These are phyloP conservation scores for Mesorhabditis belari DNA, from an alignment of 2,888 invertebrate species.

Conservation along the genomic window DNA sequence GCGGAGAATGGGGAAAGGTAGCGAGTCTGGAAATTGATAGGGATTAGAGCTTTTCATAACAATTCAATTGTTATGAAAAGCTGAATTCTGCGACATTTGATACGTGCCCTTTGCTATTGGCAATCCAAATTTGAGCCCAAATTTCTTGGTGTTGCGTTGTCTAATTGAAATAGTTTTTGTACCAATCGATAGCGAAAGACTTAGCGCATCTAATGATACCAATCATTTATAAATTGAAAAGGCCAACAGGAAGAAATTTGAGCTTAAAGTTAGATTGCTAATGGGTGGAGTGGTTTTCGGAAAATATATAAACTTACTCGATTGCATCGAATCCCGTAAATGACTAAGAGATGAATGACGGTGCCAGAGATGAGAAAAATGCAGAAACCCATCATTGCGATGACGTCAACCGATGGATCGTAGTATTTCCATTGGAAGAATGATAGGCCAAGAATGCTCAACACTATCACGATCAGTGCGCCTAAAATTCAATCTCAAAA, in stretches of 20 bases:
- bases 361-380: slow-evolving; percentile 17
- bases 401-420: background rate
- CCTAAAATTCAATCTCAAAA: background rate
- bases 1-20: slow-evolving; percentile 16
- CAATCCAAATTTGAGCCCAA: no score
- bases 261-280: no score
- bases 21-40: slow-evolving; percentile 5
- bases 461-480: background rate
- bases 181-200: no score
- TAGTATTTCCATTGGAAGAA: background rate
- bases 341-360: slow-evolving; percentile 13
- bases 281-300: background rate
- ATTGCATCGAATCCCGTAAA: slow-evolving; percentile 11
- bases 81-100: no score
- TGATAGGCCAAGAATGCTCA: background rate
- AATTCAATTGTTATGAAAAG: no score
- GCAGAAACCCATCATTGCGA: slow-evolving; percentile 14
- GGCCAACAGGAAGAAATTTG: background rate
- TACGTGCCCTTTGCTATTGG: no score
- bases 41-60: background rate
- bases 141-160: no score
- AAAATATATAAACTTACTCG: slow-evolving; percentile 7
- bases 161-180: no score
- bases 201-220: no score
- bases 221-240: background rate